Percentiles rank a stretch among this genome's conserved stretches.
Conservation (phyloP, 2,888 invertebrate species). For the Trypoxylon attenuatum region DNA sequence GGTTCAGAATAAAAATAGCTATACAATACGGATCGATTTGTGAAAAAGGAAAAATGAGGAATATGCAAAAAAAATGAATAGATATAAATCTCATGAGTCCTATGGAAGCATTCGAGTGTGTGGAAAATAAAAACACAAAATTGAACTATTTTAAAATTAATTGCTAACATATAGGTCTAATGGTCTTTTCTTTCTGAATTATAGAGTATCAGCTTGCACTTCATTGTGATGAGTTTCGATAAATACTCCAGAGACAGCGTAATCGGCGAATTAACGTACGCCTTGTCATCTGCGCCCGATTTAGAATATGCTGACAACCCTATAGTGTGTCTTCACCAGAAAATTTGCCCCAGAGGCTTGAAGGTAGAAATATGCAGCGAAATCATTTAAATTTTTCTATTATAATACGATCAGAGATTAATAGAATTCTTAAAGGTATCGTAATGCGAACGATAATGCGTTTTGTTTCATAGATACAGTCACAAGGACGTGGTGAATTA, state of each 20-base stretch:
- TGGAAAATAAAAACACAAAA: no score
- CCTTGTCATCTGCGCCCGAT: slow-evolving; percentile 80
- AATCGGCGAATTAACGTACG: slow-evolving; percentile 96
- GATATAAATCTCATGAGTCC: no score
- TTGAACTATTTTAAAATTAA: background rate
- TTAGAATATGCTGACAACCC: slow-evolving; percentile 84
- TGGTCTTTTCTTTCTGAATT: slow-evolving; percentile 34
- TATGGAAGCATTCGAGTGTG: no score
- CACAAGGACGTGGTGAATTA: slow-evolving; percentile 95
- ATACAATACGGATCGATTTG: no score
- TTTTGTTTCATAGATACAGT: slow-evolving; percentile 89
- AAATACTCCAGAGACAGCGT: slow-evolving; percentile 98
- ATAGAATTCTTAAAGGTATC: no score
- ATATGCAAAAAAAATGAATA: no score
- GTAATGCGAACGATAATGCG: no score
- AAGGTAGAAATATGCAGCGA: slow-evolving; percentile 83
- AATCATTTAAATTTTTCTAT: no score
- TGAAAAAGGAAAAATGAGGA: no score
- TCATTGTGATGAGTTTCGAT: slow-evolving; percentile 88
- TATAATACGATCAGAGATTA: no score
- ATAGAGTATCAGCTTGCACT: slow-evolving; percentile 91
- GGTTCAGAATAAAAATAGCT: no score
- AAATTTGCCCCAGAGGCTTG: slow-evolving; percentile 93
- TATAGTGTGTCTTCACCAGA: slow-evolving; percentile 88
- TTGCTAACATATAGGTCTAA: no score